Conservation (phyloP, 1,140 invertebrate species). For the Aethina tumida region DNA sequence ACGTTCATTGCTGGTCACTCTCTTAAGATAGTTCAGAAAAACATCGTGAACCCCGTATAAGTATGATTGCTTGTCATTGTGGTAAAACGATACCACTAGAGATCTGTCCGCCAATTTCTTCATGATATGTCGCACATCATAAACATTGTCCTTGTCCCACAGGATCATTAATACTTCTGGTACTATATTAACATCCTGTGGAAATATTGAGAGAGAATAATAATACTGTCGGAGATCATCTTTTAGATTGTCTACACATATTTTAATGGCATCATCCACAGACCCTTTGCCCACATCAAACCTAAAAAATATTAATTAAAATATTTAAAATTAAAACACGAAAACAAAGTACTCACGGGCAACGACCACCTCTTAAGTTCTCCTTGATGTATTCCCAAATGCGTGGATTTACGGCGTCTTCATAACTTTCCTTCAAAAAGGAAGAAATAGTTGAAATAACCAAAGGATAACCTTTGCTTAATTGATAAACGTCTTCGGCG, state of each 20-base stretch:
- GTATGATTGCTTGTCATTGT: conserved; percentile 25
- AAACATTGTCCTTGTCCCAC: conserved; percentile 20
- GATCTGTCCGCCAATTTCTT: conserved; percentile 33
- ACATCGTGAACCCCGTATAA: conserved; percentile 34
- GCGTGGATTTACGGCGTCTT: conserved; percentile 4
- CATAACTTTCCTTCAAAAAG: conserved; percentile 13
- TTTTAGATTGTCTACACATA: conserved; percentile 15
- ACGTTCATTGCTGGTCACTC: conserved; percentile 6
- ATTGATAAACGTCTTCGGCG: conserved; percentile 15
- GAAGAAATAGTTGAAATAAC: conserved; percentile 16
- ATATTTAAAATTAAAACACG: background rate
- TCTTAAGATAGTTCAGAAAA: conserved; percentile 12
- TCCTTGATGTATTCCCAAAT: conserved; percentile 16
- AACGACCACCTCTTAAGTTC: conserved; percentile 8
- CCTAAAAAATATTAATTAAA: conserved; percentile 4
- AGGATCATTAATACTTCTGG: conserved; percentile 31
- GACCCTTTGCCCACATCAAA: conserved; percentile 4
- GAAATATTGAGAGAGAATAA: conserved; percentile 33
- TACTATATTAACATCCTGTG: conserved; percentile 33
- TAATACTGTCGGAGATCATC: conserved; percentile 23
- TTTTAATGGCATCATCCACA: conserved; percentile 8
- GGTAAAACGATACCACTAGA: conserved; percentile 28
- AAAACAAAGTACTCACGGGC: conserved; percentile 8
- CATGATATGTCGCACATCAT: conserved; percentile 36
- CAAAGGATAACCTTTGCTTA: conserved; percentile 18